phyloP scores from a whole-genome alignment of 2,888 invertebrate species.

The Homarus gammarus region DNA sequence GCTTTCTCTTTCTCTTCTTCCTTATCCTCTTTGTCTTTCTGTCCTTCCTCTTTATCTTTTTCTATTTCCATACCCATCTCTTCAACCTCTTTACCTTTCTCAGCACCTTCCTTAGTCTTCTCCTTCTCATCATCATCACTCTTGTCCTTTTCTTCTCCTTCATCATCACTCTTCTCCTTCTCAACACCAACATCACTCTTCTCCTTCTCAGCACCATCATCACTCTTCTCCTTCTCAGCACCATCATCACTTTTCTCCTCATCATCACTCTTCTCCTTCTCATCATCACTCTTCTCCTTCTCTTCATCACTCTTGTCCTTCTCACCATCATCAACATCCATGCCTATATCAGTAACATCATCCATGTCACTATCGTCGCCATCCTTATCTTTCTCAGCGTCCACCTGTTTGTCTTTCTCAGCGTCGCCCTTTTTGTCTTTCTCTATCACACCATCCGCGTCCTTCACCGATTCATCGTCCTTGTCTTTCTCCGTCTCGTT shows the following conservation, averaged over 20 bases:
- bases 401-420: not conserved
- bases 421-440: not conserved
- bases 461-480: constrained; percentile 8
- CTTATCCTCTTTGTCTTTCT: constrained; percentile 76
- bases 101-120: not conserved
- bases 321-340: too few relatives aligned
- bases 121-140: too few relatives aligned
- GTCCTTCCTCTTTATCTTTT: constrained; percentile 76
- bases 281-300: too few relatives aligned
- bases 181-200: not conserved
- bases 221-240: not conserved
- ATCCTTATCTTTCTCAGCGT: not conserved
- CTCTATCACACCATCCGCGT: not conserved
- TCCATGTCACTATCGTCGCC: not conserved
- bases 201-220: not conserved
- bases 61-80: constrained; percentile 28
- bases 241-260: constrained; percentile 18
- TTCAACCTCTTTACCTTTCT: constrained; percentile 3
- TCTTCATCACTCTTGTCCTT: too few relatives aligned
- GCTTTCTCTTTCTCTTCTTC: constrained; percentile 79
- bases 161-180: not conserved
- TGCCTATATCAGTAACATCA: too few relatives aligned
- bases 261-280: not conserved
- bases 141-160: not conserved
- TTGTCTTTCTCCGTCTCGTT: not conserved